phyloP scores from a whole-genome alignment of 2,113 vertebrate species.

The Lates calcarifer region DNA sequence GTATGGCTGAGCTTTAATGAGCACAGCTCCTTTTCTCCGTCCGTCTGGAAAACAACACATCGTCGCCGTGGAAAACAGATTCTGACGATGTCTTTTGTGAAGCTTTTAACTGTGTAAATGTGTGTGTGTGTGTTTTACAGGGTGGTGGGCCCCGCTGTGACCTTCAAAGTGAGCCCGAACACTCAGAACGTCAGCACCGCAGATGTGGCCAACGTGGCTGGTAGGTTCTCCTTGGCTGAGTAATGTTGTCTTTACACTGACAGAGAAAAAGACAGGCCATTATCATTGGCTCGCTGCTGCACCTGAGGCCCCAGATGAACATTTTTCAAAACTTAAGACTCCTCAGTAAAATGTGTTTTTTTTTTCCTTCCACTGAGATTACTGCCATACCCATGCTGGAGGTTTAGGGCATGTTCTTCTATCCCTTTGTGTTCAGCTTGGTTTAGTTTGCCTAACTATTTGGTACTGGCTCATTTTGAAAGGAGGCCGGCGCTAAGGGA shows the following conservation, averaged over 20 bases:
- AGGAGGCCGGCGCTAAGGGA: constrained; percentile 5
- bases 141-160: constrained; percentile 92
- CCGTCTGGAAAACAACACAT: constrained; percentile 17
- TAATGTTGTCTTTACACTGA: constrained; percentile 46
- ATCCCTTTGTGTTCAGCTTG: neutral
- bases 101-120: constrained; percentile 32
- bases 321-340: constrained; percentile 40
- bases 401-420: neutral
- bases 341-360: neutral
- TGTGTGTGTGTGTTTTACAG: constrained; percentile 79
- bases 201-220: constrained; percentile 88
- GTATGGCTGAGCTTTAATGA: constrained; percentile 62
- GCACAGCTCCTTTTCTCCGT: constrained; percentile 17
- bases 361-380: neutral
- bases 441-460: constrained; percentile 7
- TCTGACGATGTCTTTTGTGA: constrained; percentile 33
- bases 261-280: constrained; percentile 43
- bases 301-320: constrained; percentile 56
- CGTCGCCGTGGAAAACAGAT: constrained; percentile 17
- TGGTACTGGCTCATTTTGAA: neutral
- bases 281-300: constrained; percentile 42
- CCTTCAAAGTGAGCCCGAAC: constrained; percentile 91
- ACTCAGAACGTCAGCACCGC: constrained; percentile 88
- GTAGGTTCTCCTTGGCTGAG: constrained; percentile 81
- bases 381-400: neutral